These are phyloP conservation scores for Solen grandis DNA, from an alignment of 1,140 invertebrate genomes.

Conservation along the genomic window DNA sequence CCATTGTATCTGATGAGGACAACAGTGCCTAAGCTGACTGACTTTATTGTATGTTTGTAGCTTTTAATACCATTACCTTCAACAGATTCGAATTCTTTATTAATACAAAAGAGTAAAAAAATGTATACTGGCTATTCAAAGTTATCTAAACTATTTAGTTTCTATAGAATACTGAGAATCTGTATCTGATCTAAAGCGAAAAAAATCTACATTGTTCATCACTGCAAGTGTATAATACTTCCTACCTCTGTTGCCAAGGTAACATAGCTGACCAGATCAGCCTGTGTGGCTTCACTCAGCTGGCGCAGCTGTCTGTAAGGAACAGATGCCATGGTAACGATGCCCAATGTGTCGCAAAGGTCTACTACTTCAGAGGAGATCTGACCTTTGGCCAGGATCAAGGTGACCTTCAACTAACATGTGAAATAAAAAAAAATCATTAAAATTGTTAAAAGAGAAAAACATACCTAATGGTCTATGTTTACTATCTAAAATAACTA, in stretches of 20 bases:
- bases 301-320: constrained; percentile 22
- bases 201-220: background rate
- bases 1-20: no score
- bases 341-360: constrained; percentile 2
- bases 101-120: background rate
- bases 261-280: constrained; percentile 39
- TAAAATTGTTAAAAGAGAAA: no score
- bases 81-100: background rate
- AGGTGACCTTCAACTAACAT: no score
- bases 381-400: constrained; percentile 33
- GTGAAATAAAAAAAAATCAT: no score
- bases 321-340: constrained; percentile 8
- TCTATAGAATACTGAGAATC: no score
- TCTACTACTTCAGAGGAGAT: background rate
- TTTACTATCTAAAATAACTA: no score
- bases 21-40: no score
- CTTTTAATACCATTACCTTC: background rate
- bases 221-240: background rate
- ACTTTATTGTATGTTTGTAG: no score
- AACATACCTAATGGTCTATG: no score
- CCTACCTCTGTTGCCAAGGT: constrained; percentile 37
- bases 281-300: constrained; percentile 17
- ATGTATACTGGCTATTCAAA: background rate
- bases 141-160: background rate
- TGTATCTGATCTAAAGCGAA: background rate